Evolutionary conservation across 2,113 vertebrate genomes (phyloP).

Genomic region (Mastomys coucha): DNA sequence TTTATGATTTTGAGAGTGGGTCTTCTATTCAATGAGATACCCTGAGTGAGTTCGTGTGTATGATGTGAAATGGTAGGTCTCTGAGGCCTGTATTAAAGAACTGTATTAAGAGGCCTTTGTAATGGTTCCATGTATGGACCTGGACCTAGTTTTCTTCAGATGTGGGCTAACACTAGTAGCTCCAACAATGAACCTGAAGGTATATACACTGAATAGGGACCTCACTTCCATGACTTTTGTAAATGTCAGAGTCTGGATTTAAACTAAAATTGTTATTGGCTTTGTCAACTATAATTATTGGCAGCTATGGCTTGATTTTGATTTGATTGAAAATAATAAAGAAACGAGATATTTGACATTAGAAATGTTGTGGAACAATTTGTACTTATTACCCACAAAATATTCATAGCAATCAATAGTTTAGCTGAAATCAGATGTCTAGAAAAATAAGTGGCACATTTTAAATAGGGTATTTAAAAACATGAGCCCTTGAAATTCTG

Average conservation of each 20-base stretch:
- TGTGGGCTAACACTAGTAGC: background rate
- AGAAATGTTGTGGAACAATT: constrained; percentile 9
- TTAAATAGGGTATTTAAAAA: constrained; percentile 62
- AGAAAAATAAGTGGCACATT: constrained; percentile 60
- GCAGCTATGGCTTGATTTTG: background rate
- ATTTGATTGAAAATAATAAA: constrained; percentile 33
- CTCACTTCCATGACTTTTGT: background rate
- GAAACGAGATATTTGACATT: background rate
- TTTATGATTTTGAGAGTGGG: background rate
- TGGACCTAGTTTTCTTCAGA: background rate
- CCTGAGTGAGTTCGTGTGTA: background rate
- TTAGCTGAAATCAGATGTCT: constrained; percentile 29
- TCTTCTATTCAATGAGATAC: background rate
- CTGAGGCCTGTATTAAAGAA: too few relatives aligned
- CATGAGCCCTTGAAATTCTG: constrained; percentile 46
- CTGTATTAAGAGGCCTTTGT: background rate
- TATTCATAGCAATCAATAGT: constrained; percentile 38
- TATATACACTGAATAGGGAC: accelerated
- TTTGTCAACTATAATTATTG: background rate
- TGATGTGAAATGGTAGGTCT: background rate
- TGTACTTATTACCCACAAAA: background rate
- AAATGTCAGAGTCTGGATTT: background rate
- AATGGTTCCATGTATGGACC: background rate
- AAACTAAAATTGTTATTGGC: background rate
- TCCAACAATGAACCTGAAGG: background rate